phyloP scores from a whole-genome alignment of 2,888 invertebrate species.

The Lissonota sp. region DNA sequence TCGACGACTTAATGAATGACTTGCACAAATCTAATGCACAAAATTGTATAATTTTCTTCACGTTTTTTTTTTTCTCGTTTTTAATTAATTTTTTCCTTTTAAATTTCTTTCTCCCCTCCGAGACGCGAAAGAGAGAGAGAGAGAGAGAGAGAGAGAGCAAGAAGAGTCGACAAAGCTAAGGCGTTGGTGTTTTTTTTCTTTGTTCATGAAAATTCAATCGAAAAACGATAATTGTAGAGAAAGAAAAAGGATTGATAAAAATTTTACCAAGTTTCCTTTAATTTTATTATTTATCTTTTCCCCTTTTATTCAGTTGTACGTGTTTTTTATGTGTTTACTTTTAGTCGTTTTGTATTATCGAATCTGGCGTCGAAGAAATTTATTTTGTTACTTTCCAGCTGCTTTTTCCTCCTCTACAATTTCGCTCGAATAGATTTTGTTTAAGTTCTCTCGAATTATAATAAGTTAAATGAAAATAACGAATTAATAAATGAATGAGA shows the following conservation, averaged over 20 bases:
- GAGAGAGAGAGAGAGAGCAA: slow-evolving; percentile 43
- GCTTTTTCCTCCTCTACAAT: too few relatives aligned
- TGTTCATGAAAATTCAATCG: neutral
- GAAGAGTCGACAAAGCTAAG: neutral
- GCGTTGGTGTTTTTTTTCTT: slow-evolving; percentile 2
- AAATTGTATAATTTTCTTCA: slow-evolving; percentile 71
- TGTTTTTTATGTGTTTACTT: too few relatives aligned
- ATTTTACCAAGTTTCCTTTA: neutral
- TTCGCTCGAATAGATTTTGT: too few relatives aligned
- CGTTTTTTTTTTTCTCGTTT: slow-evolving; percentile 63
- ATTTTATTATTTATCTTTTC: neutral
- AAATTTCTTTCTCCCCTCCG: slow-evolving; percentile 36
- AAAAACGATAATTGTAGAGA: neutral
- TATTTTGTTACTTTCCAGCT: too few relatives aligned
- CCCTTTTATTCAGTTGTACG: neutral
- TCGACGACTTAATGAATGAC: slow-evolving; percentile 77
- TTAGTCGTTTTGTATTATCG: too few relatives aligned
- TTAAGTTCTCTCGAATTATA: too few relatives aligned
- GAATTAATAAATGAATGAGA: slow-evolving; percentile 8
- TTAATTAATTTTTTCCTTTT: slow-evolving; percentile 28
- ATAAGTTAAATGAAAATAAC: too few relatives aligned
- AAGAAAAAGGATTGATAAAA: neutral
- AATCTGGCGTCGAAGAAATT: too few relatives aligned
- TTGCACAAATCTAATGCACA: slow-evolving; percentile 79
- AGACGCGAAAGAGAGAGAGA: slow-evolving; percentile 43